Evolutionary conservation across 2,113 vertebrate species (phyloP).

Genomic region (Myrmecobius fasciatus): DNA sequence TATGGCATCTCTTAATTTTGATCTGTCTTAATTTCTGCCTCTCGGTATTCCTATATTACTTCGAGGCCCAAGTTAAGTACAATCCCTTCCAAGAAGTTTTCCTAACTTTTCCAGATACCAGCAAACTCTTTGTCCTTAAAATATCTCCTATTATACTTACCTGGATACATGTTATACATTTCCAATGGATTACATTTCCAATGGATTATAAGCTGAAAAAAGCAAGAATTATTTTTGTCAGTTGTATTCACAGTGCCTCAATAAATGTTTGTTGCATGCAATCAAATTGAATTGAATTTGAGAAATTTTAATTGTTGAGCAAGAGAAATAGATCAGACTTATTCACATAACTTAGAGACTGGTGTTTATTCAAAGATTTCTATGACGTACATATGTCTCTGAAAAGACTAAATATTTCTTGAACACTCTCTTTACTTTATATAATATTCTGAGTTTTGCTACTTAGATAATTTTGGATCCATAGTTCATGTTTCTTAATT

Average conservation of each 20-base stretch:
- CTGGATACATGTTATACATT: not conserved
- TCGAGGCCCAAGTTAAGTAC: not conserved
- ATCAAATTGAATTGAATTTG: not conserved
- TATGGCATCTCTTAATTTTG: not conserved
- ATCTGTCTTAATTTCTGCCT: not conserved
- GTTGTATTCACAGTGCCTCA: not conserved
- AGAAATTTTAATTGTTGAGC: not conserved
- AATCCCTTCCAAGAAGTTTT: not conserved
- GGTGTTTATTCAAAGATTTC: not conserved
- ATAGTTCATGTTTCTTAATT: not conserved
- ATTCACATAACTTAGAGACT: not conserved
- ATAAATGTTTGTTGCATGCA: not conserved
- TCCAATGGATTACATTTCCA: not conserved
- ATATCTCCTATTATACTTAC: not conserved
- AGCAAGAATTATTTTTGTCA: not conserved
- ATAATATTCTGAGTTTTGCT: not conserved
- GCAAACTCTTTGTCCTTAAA: not conserved
- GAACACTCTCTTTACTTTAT: not conserved
- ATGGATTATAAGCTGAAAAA: not conserved
- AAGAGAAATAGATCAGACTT: not conserved
- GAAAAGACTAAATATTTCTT: not conserved
- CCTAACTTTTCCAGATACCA: not conserved
- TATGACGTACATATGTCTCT: not conserved
- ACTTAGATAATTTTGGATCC: not conserved
- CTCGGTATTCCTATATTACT: not conserved